Base-by-base conservation (phyloP, 2,113 vertebrate species). In the Mungos mungo region DNA sequence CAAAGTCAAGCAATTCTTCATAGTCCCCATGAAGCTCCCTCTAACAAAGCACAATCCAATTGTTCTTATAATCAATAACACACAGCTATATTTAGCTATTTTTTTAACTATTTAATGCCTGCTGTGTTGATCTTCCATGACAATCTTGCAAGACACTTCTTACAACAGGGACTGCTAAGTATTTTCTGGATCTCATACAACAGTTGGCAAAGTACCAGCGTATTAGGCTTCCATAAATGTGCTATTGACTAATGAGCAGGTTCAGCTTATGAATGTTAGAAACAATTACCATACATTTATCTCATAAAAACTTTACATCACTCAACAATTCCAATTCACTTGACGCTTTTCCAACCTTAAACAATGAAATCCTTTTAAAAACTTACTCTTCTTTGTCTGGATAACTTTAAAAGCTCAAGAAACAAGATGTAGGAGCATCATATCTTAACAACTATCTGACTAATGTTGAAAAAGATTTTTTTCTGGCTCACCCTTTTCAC, bases 371-470 rank as follows among this genome's bases (percentile, higher is more conserved):
- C 57, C 23, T 90, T 87, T 93, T 33, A 81, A 68, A 93, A 88
- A 68, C 16, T 47, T 93, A 76, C 87, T 79, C 38, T 71, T 83
- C 63, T 90, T 92, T 95, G 47, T 82, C 68, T 94, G 69, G 3
- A 96, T 76, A 76, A 85, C 35, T 90, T 81, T 84, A 71, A 90
- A 95, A 97, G 27, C 18, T 33, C 47, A 77, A 87, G 77, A 95
- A 96, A 85, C 1, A 85, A 92, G 41, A 83, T 50, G 8, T 21
- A 90, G 8, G 21, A 60, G 1, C 5, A 57, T 41, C 21, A 74
- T 45, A 88, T 57, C 65, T 13, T 90, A 93, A n/a, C 47, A 91
- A 88, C 57, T 95, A 54, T 84, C 71, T 89, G n/a, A 83, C 66
- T 90, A 38, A 88, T 71, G 5, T 50, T 54, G 29, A 96, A 14